Evolutionary conservation across 1,140 invertebrate genomes (phyloP).

Genomic region (Dolichoris vasculosae): DNA sequence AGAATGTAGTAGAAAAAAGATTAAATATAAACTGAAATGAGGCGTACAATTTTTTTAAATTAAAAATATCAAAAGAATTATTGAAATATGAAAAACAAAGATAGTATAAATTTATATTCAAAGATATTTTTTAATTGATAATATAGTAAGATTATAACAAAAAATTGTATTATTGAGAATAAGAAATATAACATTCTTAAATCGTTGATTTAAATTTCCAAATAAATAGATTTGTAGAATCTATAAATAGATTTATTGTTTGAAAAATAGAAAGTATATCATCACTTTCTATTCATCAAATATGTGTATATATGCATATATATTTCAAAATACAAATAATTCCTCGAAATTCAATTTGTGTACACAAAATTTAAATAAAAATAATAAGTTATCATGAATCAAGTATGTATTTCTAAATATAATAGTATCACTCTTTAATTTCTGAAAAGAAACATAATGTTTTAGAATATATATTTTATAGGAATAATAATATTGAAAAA

Average conservation of each 20-base stretch:
- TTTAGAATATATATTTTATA: neutral
- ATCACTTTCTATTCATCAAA: neutral
- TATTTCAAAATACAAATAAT: neutral
- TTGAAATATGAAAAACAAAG: neutral
- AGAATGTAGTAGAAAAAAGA: slow-evolving; percentile 15
- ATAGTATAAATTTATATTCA: slow-evolving; percentile 4
- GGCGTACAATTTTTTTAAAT: slow-evolving; percentile 27
- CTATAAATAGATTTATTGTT: neutral
- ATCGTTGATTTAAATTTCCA: neutral
- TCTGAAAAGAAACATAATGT: neutral
- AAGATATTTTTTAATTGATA: neutral
- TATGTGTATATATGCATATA: neutral
- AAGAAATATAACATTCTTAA: neutral
- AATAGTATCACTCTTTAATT: neutral
- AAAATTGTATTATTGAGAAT: neutral
- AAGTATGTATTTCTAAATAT: neutral
- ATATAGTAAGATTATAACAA: too few species aligned
- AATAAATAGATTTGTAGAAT: neutral
- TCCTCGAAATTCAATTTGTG: neutral
- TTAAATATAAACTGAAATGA: slow-evolving; percentile 25
- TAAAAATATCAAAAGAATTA: neutral
- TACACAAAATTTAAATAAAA: neutral
- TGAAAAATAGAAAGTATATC: neutral
- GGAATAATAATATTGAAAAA: slow-evolving; percentile 23
- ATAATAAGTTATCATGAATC: neutral